Conservation (phyloP, 35 echinoderm and acorn worm genomes). For the Heliocidaris tuberculata region DNA sequence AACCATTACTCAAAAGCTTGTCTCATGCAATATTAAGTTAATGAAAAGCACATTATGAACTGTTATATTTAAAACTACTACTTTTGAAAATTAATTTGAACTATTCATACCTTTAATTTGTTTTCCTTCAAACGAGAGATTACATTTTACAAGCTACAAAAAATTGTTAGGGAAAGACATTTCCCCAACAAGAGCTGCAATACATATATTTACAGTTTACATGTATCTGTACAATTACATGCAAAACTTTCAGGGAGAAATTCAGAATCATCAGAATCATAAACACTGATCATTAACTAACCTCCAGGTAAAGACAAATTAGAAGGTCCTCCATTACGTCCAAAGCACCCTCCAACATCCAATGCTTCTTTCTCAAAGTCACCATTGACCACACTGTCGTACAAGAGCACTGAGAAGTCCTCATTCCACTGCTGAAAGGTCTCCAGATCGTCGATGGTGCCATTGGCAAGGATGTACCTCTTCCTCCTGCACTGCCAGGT, state of each 20-base stretch:
- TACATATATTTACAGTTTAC: background rate
- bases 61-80: too few relatives aligned
- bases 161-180: too few relatives aligned
- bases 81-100: too few relatives aligned
- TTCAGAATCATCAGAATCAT: background rate
- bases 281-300: background rate
- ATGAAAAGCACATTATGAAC: too few relatives aligned
- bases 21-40: too few relatives aligned
- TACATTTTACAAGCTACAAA: too few relatives aligned
- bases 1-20: too few relatives aligned
- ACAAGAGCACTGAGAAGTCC: background rate
- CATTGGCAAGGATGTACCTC: background rate
- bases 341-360: conserved; percentile 41
- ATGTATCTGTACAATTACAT: background rate
- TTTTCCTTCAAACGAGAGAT: too few relatives aligned
- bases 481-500: conserved; percentile 31
- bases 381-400: conserved; percentile 12
- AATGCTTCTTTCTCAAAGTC: background rate
- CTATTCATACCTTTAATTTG: too few relatives aligned
- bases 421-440: conserved; percentile 38
- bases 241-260: background rate
- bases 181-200: background rate
- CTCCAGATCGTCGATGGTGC: conserved; percentile 5
- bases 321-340: conserved; percentile 5
- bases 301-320: conserved; percentile 7